Conservation (phyloP, 2,888 invertebrate species). For the Tanytarsus gracilentus region DNA sequence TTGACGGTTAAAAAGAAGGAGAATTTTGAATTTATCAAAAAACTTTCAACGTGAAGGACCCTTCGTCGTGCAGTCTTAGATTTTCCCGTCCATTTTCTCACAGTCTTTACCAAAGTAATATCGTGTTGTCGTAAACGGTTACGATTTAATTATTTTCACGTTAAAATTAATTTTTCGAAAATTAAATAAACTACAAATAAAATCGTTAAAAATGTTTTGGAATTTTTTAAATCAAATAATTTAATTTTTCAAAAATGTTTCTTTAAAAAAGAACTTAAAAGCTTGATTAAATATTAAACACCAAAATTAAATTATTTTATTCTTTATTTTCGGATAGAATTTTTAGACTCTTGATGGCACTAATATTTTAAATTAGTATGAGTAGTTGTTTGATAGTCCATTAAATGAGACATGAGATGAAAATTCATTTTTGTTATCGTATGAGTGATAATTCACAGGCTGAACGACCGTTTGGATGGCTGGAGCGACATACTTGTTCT, state of each 20-base stretch:
- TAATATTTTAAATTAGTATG: neutral
- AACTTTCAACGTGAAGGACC: too few relatives aligned
- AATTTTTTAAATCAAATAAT: neutral
- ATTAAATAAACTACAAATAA: too few relatives aligned
- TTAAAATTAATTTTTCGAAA: too few relatives aligned
- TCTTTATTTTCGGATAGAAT: neutral
- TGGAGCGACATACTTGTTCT: neutral
- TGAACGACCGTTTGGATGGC: neutral
- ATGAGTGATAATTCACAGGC: neutral
- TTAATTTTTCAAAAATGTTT: neutral
- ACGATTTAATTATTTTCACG: too few relatives aligned
- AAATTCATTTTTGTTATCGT: constrained; percentile 9
- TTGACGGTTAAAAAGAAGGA: too few relatives aligned
- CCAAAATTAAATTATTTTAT: neutral
- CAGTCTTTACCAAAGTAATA: too few relatives aligned
- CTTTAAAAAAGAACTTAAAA: neutral
- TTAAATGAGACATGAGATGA: constrained; percentile 22
- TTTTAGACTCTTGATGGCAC: neutral
- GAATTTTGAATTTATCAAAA: too few relatives aligned
- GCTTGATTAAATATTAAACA: neutral
- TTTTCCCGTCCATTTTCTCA: too few relatives aligned
- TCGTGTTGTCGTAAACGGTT: too few relatives aligned
- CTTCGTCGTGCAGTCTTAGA: too few relatives aligned
- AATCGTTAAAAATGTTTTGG: neutral
- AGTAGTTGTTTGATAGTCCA: constrained; percentile 12